Evolutionary conservation across 2,888 invertebrate genomes (phyloP).

Genomic region (Cryptocephalus primarius): DNA sequence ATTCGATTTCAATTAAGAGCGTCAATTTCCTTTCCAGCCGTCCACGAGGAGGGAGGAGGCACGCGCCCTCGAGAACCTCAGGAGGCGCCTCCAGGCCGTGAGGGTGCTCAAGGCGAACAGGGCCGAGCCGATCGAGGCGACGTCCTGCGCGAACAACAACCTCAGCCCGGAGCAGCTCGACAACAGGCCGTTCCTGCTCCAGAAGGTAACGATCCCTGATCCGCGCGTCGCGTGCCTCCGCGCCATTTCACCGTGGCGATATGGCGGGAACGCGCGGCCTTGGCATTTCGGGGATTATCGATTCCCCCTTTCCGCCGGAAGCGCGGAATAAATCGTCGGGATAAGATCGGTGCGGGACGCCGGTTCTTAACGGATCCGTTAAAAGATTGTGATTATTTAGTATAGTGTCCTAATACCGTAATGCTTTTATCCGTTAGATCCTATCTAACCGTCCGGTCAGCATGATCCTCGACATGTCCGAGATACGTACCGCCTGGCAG

Average conservation of each 20-base stretch:
- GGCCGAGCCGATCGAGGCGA: slow-evolving; percentile 29
- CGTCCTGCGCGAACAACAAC: slow-evolving; percentile 25
- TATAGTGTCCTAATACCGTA: too few species aligned
- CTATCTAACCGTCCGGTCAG: slow-evolving; percentile 54
- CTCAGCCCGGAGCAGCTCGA: slow-evolving; percentile 43
- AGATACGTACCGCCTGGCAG: slow-evolving; percentile 63
- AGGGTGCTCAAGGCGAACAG: slow-evolving; percentile 44
- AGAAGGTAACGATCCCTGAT: slow-evolving; percentile 39
- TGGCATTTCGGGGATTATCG: too few species aligned
- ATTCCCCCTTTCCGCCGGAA: too few species aligned
- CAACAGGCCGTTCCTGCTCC: slow-evolving; percentile 51
- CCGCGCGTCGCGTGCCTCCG: too few species aligned
- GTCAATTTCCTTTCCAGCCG: slow-evolving; percentile 37
- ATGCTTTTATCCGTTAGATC: slow-evolving; percentile 40
- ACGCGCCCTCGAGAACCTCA: slow-evolving; percentile 55
- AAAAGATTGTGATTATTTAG: too few species aligned
- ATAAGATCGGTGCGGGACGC: too few species aligned
- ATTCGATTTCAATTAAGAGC: too few species aligned
- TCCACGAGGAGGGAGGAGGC: slow-evolving; percentile 58
- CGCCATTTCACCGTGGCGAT: too few species aligned
- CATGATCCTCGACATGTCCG: slow-evolving; percentile 59
- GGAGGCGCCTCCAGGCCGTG: slow-evolving; percentile 51
- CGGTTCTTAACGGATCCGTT: too few species aligned
- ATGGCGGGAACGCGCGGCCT: too few species aligned
- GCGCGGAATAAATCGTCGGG: too few species aligned